phyloP scores from a whole-genome alignment of 2,797 vertebrate genomes.

The Clarias pachynema region DNA sequence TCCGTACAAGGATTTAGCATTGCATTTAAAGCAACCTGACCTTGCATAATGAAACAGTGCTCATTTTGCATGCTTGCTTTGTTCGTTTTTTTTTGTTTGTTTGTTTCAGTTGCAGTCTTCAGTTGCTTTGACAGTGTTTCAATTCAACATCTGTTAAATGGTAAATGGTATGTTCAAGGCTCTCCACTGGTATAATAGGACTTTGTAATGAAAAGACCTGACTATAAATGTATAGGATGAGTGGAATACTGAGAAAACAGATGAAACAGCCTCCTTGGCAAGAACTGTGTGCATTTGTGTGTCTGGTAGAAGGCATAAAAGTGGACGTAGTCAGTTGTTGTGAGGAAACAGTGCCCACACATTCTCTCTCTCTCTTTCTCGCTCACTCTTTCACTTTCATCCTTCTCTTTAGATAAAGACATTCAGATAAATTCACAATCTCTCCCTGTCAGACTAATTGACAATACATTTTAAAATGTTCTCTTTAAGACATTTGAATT shows the following conservation, averaged over 20 bases:
- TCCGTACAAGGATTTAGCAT: background rate
- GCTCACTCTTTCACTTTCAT: background rate
- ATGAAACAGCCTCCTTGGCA: background rate
- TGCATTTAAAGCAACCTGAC: background rate
- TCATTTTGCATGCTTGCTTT: background rate
- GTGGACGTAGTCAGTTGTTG: slow-evolving; percentile 1
- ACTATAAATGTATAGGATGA: background rate
- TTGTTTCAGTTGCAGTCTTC: background rate
- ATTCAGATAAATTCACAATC: background rate
- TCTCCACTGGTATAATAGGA: background rate
- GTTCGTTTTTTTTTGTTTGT: no score
- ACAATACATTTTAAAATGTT: background rate
- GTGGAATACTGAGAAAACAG: background rate
- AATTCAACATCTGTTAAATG: background rate
- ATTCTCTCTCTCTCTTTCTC: background rate
- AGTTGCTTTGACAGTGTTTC: background rate
- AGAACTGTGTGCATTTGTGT: background rate
- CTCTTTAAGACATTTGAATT: background rate
- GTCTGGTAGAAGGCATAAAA: background rate
- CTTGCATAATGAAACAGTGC: background rate
- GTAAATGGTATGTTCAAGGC: background rate
- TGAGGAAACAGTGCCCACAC: slow-evolving; percentile 20
- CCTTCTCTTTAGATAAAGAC: background rate
- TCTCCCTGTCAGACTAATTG: slow-evolving; percentile 12
- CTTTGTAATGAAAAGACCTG: background rate